Evolutionary conservation across 2,888 invertebrate species (phyloP).

Genomic region (Parascotia fuliginaria): DNA sequence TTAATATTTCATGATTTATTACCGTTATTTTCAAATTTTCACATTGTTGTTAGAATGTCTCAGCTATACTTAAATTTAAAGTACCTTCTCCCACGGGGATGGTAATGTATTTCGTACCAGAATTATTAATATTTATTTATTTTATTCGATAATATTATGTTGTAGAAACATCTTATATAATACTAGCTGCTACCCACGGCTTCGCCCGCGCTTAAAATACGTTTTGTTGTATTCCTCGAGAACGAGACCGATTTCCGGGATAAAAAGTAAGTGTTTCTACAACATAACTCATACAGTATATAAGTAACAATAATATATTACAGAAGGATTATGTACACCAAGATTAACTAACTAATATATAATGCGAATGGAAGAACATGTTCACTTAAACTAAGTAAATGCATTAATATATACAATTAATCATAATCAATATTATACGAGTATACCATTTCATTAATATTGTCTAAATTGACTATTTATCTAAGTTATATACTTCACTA

Average conservation of each 20-base stretch:
- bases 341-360: slow-evolving; percentile 42
- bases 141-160: background rate
- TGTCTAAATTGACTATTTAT: slow-evolving; percentile 30
- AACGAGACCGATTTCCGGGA: no score
- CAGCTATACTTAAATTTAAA: no score
- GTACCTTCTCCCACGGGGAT: no score
- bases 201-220: no score
- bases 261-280: background rate
- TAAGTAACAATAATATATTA: slow-evolving; percentile 15
- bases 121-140: background rate
- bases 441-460: slow-evolving; percentile 38
- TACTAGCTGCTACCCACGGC: no score
- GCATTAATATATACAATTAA: slow-evolving; percentile 54
- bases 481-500: slow-evolving; percentile 10
- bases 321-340: slow-evolving; percentile 47
- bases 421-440: slow-evolving; percentile 26
- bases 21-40: no score
- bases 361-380: slow-evolving; percentile 66
- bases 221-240: no score
- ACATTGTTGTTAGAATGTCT: no score
- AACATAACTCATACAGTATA: background rate
- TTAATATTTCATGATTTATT: no score
- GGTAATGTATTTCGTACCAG: background rate
- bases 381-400: slow-evolving; percentile 54
- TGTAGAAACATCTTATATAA: slow-evolving; percentile 1